Evolutionary conservation across 2,113 vertebrate genomes (phyloP), one percentile per base, ranked within the genome.

Genomic region (Anthoscopus minutus): DNA sequence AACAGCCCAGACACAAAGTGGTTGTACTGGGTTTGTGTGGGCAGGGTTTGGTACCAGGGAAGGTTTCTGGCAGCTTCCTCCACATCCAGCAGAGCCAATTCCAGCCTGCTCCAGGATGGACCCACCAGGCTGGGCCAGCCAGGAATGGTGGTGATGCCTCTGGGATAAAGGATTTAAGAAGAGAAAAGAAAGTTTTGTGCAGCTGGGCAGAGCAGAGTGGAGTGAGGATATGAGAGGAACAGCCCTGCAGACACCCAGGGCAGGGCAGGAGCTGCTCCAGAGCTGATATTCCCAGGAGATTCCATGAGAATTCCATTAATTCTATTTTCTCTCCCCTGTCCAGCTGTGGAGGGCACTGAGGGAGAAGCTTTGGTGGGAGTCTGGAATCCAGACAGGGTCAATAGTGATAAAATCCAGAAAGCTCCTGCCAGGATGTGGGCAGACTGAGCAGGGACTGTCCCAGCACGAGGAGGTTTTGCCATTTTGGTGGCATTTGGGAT

Each of bases 91-190:
- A 58, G n/a, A 62, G 23, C 30, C 18, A 47, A 73, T 47, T 73
- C 58, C 81, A 71, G 53, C 11, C 53, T 28, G 45, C 15, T 51
- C 54, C 56, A 28, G 60, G 23, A 65, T 23, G 48, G 47, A 22
- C 2, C 13, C 57, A 35, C 20, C 45, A 42, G 4, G 25, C 21
- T 51, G 47, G 56, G 22, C 6, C 25, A 13, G 21, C 4, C 48
- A 40, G 50, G n/a, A 64, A 6, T 23, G 48, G 22, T 8, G 28
- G 18, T 14, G 47, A 53, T 21, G 22, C n/a, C 48, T 38, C 58
- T 23, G 40, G 28, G 50, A 23, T 13, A n/a, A 56, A 0, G 0
- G 58, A n/a, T 56, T 40, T 15, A 13, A 22, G 28, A 33, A 37
- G 11, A 11, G 42, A 42, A 31, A 45, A 7, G 5, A 0, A 38